phyloP scores from a whole-genome alignment of 2,797 vertebrate genomes.

The Lophotriccus pileatus region DNA sequence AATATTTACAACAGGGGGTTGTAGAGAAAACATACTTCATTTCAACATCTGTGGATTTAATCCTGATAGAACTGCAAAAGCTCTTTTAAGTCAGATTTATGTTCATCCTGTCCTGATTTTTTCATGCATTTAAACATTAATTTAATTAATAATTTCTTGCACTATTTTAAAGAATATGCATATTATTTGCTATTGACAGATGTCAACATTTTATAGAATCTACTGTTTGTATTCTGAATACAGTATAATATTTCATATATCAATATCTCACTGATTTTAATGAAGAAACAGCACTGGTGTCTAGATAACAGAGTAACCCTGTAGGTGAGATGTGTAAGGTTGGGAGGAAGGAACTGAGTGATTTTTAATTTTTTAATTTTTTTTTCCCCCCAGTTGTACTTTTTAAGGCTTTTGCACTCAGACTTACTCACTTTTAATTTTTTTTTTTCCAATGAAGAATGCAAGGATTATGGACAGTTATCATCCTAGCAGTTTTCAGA shows the following conservation, averaged over 20 bases:
- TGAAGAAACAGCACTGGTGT: background rate
- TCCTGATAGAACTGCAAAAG: background rate
- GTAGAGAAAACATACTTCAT: background rate
- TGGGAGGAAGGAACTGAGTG: background rate
- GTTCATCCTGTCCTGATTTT: background rate
- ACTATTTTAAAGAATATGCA: background rate
- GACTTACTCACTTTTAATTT: accelerated
- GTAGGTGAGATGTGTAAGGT: background rate
- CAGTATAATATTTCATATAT: background rate
- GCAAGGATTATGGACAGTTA: slow-evolving; percentile 24
- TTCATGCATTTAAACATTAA: background rate
- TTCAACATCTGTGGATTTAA: background rate
- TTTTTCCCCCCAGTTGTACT: background rate
- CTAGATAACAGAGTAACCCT: background rate
- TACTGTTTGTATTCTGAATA: background rate
- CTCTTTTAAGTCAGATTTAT: background rate
- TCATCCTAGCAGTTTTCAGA: slow-evolving; percentile 32
- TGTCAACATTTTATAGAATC: background rate
- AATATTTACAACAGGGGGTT: background rate
- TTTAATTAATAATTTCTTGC: background rate
- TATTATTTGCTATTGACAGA: background rate
- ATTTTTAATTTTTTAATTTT: too few relatives aligned
- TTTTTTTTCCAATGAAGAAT: background rate
- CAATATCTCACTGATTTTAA: background rate
- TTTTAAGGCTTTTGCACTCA: background rate